These are phyloP conservation scores for Rhizoglyphus robini DNA, from an alignment of 1,140 invertebrate genomes.

Conservation along the genomic window DNA sequence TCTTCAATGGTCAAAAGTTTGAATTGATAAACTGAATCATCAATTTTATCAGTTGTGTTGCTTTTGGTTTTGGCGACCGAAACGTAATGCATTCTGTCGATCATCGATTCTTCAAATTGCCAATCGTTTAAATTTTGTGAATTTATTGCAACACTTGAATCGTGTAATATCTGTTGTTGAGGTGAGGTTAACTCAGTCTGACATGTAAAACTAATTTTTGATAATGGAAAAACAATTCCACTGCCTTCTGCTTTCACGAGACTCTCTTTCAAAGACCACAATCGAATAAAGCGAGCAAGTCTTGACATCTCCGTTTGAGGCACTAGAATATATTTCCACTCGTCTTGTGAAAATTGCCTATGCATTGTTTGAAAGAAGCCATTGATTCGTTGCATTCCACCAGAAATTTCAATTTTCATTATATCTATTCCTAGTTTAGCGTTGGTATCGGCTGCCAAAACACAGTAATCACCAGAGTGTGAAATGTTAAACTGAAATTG, in stretches of 20 bases:
- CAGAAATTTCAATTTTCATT: slow-evolving; percentile 38
- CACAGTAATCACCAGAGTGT: slow-evolving; percentile 72
- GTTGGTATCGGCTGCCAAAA: slow-evolving; percentile 53
- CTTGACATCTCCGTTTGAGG: slow-evolving; percentile 41
- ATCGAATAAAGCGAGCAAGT: slow-evolving; percentile 47
- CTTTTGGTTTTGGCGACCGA: slow-evolving; percentile 47
- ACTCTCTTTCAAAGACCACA: slow-evolving; percentile 72
- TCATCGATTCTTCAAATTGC: slow-evolving; percentile 69
- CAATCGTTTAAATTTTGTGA: slow-evolving; percentile 45
- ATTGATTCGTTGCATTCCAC: slow-evolving; percentile 26
- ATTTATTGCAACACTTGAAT: slow-evolving; percentile 50
- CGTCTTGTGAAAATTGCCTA: slow-evolving; percentile 55
- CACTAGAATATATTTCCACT: slow-evolving; percentile 58
- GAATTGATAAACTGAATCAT: slow-evolving; percentile 12
- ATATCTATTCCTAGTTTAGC: slow-evolving; percentile 39
- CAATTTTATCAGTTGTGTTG: background rate
- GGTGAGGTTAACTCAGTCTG: slow-evolving; percentile 37
- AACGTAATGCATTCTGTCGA: slow-evolving; percentile 65
- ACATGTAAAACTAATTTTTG: slow-evolving; percentile 57
- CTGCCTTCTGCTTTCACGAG: slow-evolving; percentile 79
- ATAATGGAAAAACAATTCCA: slow-evolving; percentile 63
- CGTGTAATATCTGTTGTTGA: slow-evolving; percentile 38
- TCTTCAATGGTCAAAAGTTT: slow-evolving; percentile 7
- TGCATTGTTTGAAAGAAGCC: slow-evolving; percentile 78
- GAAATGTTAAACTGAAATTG: slow-evolving; percentile 68